Base-by-base conservation (phyloP, 2,888 invertebrate species). In the Ferdinandea cuprea region DNA sequence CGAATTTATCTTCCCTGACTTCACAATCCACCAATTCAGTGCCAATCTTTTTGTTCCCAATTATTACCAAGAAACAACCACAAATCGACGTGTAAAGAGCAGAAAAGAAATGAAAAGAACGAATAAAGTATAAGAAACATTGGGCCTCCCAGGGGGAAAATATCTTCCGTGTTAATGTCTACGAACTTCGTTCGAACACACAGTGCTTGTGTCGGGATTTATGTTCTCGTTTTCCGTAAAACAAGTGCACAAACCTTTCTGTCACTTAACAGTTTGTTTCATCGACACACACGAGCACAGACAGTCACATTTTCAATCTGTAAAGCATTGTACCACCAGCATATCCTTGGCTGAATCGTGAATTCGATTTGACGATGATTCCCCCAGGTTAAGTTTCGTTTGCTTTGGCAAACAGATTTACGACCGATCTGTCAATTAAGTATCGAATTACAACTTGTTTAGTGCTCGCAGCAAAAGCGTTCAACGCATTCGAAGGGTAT, bases 391-490 rank as follows among this genome's bases (percentile, higher is more conserved):
- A 54, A 66, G 59, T 81, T 76, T 68, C 79, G 72, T 73, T 80
- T 74, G 69, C 81, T 85, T 84, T 85, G 74, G 85, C 88, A 87
- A 88, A 89, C 89, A 88, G 89, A 89, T 90, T 90, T 90, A 90
- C 89, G 89, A 89, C 88, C 88, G 88, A 88, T 89, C 89, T 89
- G 90, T 90, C 90, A 89, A 90, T 90, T 90, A 90, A 89, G 89
- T 90, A 90, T 90, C 90, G 89, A 90, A 90, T 90, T 90, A 90
- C 90, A 90, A 88, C 89, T 89, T 90, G 89, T 89, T 89, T 89
- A 89, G 88, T 89, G 90, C 89, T 89, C 76, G 69, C 71, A 85
- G 85, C 79, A 50, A 44, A 46, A 9, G n/a, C 15, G 40, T 40
- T 15, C 9, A 3, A 5, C 3, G 15, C 15, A 42, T 17, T 63